These are phyloP conservation scores for Andrena fulva DNA, from an alignment of 2,888 invertebrate genomes.

Conservation along the genomic window DNA sequence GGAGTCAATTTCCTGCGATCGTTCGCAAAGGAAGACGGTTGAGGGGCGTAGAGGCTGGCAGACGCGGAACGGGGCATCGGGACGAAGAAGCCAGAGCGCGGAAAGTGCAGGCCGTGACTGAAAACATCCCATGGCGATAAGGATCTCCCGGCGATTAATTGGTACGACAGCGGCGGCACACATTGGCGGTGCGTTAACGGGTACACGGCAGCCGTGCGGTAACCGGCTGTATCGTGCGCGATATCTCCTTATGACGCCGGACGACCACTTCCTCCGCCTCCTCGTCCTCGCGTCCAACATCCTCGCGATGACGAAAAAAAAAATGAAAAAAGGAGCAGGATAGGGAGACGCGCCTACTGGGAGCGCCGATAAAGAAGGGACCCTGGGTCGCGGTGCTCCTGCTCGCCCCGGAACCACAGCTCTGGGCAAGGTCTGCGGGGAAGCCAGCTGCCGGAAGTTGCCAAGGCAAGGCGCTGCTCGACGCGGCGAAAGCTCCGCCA, in stretches of 20 bases:
- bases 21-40: constrained; percentile 3
- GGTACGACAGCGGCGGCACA: constrained; percentile 83
- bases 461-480: constrained; percentile 79
- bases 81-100: constrained; percentile 54
- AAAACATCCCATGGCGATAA: constrained; percentile 71
- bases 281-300: neutral
- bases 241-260: constrained; percentile 71
- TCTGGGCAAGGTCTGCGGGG: constrained; percentile 75
- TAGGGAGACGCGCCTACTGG: constrained; percentile 28
- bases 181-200: constrained; percentile 69
- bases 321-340: neutral
- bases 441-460: constrained; percentile 81
- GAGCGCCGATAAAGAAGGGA: constrained; percentile 59
- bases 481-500: constrained; percentile 63
- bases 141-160: constrained; percentile 82
- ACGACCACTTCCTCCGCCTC: constrained; percentile 63
- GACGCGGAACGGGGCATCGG: constrained; percentile 41
- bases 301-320: neutral
- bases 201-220: constrained; percentile 55
- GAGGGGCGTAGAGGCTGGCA: constrained; percentile 13
- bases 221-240: constrained; percentile 65
- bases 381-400: constrained; percentile 41
- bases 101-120: constrained; percentile 69
- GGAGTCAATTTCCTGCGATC: constrained; percentile 53
- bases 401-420: constrained; percentile 75